Percentiles rank a stretch among this genome's conserved stretches.
Conservation (phyloP, 37 sponge, comb jelly and placozoan species). For the Halisarca cf. caerulea region DNA sequence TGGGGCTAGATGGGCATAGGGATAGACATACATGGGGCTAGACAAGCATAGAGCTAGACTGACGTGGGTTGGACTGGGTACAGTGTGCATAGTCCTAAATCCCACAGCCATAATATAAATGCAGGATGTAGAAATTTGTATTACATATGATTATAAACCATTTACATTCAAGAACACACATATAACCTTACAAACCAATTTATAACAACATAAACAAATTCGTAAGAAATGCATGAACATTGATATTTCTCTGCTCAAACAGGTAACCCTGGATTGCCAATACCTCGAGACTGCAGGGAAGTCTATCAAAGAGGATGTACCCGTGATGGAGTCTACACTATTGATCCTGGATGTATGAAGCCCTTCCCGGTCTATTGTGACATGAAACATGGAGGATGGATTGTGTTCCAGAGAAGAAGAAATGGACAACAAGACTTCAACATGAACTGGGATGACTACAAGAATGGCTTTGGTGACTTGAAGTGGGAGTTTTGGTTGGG, state of each 20-base stretch:
- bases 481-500: slow-evolving; percentile 23
- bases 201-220: no score
- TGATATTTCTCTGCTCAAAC: background rate
- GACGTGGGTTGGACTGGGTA: no score
- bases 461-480: slow-evolving; percentile 9
- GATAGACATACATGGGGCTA: no score
- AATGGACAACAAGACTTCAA: slow-evolving; percentile 20
- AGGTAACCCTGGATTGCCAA: no score
- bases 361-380: slow-evolving; percentile 18
- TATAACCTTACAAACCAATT: no score
- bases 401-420: slow-evolving; percentile 23
- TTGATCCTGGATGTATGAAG: slow-evolving; percentile 16
- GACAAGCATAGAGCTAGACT: no score
- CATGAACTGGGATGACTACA: slow-evolving; percentile 1
- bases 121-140: no score
- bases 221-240: background rate
- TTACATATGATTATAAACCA: no score
- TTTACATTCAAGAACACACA: no score
- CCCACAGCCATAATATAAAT: no score
- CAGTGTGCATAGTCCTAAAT: no score
- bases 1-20: no score
- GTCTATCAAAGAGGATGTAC: slow-evolving; percentile 16
- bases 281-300: slow-evolving; percentile 9
- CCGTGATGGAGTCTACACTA: slow-evolving; percentile 18
- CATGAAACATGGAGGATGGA: slow-evolving; percentile 19